Evolutionary conservation across 2,113 vertebrate species (phyloP).

Genomic region (Hemiscyllium ocellatum): DNA sequence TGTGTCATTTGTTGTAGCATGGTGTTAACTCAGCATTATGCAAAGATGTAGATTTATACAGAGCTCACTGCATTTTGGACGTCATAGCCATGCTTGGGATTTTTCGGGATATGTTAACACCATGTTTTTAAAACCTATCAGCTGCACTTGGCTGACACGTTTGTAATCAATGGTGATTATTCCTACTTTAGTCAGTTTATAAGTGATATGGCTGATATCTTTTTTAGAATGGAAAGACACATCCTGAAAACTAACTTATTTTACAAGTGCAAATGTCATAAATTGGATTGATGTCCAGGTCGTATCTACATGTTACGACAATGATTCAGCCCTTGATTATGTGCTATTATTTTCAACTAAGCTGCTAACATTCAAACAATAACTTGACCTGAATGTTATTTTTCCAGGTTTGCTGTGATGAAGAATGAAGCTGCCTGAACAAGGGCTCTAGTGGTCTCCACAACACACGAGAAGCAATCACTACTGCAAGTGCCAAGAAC

Average conservation of each 20-base stretch:
- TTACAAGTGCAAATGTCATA: neutral
- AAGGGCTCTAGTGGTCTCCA: constrained; percentile 44
- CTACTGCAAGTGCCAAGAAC: constrained; percentile 71
- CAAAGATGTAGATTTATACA: neutral
- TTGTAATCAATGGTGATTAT: neutral
- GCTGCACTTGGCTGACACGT: neutral
- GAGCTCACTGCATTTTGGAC: neutral
- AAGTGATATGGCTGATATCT: neutral
- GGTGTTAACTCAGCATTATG: neutral
- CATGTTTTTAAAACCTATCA: neutral
- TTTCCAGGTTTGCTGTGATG: constrained; percentile 90
- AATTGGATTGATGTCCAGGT: neutral
- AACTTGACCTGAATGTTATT: neutral
- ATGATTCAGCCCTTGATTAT: neutral
- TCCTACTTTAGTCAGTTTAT: neutral
- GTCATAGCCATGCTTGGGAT: neutral
- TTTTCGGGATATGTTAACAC: neutral
- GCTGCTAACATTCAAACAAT: neutral
- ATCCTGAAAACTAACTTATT: neutral
- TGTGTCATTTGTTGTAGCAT: neutral
- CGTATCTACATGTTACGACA: neutral
- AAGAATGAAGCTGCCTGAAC: constrained; percentile 69
- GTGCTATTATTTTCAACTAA: constrained; percentile 20
- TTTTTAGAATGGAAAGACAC: neutral
- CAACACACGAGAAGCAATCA: constrained; percentile 65